Evolutionary conservation across 2,113 vertebrate genomes (phyloP).

Genomic region (Arvicanthis niloticus): DNA sequence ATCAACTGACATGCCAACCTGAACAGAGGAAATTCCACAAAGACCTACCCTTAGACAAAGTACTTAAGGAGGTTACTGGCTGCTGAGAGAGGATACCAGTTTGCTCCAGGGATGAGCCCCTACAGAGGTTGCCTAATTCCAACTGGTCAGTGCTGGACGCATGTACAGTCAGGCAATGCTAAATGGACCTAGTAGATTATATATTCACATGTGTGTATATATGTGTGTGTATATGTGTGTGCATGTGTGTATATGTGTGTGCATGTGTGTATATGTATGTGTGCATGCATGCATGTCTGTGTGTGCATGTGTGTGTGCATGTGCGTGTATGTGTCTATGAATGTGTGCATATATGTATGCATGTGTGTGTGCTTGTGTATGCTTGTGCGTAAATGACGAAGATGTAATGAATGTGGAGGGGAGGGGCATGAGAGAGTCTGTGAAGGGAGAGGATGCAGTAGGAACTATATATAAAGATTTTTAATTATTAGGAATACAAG

Average conservation of each 20-base stretch:
- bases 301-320: no score
- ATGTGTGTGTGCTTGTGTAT: neutral
- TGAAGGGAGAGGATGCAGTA: neutral
- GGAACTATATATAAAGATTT: neutral
- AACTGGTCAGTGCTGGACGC: neutral
- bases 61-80: neutral
- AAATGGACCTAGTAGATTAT: neutral
- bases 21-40: neutral
- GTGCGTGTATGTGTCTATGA: neutral
- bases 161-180: neutral
- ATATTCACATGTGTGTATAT: neutral
- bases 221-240: neutral
- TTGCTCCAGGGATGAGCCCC: neutral
- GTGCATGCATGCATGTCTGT: neutral
- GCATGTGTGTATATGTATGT: rapidly evolving
- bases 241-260: rapidly evolving
- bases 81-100: neutral
- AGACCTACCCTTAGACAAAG: neutral
- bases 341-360: neutral
- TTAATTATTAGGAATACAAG: neutral
- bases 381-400: neutral
- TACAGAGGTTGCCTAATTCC: neutral
- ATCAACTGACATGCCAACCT: neutral
- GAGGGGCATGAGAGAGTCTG: neutral
- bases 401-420: neutral